Conservation (phyloP, 1,140 invertebrate genomes). For the Drosophila novamexicana region DNA sequence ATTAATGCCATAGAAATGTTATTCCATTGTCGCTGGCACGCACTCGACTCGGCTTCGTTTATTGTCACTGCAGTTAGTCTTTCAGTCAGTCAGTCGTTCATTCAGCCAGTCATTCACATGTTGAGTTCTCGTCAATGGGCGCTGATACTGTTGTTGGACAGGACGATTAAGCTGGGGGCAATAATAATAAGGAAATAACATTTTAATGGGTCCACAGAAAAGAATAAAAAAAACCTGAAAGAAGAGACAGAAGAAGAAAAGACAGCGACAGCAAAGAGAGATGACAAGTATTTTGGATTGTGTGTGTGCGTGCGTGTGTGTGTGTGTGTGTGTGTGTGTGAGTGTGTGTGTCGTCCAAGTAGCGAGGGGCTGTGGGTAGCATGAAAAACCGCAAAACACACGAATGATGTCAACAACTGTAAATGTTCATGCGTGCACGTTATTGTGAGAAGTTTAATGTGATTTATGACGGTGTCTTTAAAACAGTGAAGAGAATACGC, state of each 20-base stretch:
- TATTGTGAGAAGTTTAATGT: conserved; percentile 21
- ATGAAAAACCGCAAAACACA: conserved; percentile 37
- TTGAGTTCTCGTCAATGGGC: conserved; percentile 13
- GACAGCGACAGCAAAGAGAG: conserved; percentile 17
- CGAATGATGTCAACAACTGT: conserved; percentile 51
- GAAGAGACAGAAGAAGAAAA: not conserved
- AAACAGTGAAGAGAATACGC: not conserved
- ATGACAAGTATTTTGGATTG: conserved; percentile 41
- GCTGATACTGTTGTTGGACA: conserved; percentile 46
- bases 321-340: conserved; percentile 23
- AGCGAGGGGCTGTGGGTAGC: not conserved
- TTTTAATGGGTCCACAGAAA: conserved; percentile 62
- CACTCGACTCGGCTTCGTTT: conserved; percentile 16
- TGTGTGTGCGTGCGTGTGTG: no score
- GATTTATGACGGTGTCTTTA: not conserved
- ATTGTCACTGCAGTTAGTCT: conserved; percentile 13
- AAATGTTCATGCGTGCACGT: conserved; percentile 39
- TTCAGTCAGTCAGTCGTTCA: conserved; percentile 7
- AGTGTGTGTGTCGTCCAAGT: not conserved
- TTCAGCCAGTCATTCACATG: conserved; percentile 44
- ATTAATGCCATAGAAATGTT: conserved; percentile 68
- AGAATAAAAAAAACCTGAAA: conserved; percentile 4
- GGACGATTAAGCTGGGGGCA: conserved; percentile 72
- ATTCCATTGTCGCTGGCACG: conserved; percentile 69
- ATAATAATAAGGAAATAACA: conserved; percentile 83